phyloP scores from a whole-genome alignment of 2,888 invertebrate genomes.

The Polymixis lichenea region DNA sequence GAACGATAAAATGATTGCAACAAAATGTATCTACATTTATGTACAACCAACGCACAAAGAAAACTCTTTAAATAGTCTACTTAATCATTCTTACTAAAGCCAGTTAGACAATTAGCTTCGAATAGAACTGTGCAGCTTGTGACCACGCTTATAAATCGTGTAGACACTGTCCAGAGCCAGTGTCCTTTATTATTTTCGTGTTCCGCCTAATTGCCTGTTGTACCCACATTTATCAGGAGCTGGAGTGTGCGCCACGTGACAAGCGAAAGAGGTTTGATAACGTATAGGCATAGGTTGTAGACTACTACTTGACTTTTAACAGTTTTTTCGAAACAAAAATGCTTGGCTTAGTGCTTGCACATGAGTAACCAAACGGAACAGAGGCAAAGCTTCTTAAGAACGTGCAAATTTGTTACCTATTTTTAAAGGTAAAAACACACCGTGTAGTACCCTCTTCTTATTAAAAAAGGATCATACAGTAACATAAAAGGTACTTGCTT shows the following conservation, averaged over 20 bases:
- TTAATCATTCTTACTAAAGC: constrained; percentile 21
- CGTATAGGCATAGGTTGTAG: not conserved
- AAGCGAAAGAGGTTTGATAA: not conserved
- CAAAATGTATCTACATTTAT: constrained; percentile 8
- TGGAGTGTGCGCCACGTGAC: not conserved
- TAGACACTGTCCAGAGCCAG: constrained; percentile 70
- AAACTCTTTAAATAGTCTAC: constrained; percentile 12
- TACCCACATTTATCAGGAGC: constrained; percentile 76
- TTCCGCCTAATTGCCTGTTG: constrained; percentile 78
- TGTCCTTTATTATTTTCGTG: constrained; percentile 81
- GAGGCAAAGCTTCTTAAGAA: too few relatives aligned
- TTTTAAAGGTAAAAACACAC: too few relatives aligned
- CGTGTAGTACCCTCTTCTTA: too few relatives aligned
- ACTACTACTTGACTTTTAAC: not conserved
- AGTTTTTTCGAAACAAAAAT: too few relatives aligned
- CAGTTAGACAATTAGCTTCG: constrained; percentile 47
- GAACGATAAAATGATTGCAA: not conserved
- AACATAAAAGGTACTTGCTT: too few relatives aligned
- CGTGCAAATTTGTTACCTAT: too few relatives aligned
- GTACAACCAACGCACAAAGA: constrained; percentile 5
- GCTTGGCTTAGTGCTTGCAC: too few relatives aligned
- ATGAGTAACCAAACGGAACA: too few relatives aligned
- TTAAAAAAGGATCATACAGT: too few relatives aligned
- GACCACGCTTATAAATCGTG: constrained; percentile 64
- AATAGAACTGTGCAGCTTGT: constrained; percentile 39